Evolutionary conservation across 1,140 invertebrate genomes (phyloP), one percentile per base, ranked within the genome.

Genomic region (Argopecten irradians): DNA sequence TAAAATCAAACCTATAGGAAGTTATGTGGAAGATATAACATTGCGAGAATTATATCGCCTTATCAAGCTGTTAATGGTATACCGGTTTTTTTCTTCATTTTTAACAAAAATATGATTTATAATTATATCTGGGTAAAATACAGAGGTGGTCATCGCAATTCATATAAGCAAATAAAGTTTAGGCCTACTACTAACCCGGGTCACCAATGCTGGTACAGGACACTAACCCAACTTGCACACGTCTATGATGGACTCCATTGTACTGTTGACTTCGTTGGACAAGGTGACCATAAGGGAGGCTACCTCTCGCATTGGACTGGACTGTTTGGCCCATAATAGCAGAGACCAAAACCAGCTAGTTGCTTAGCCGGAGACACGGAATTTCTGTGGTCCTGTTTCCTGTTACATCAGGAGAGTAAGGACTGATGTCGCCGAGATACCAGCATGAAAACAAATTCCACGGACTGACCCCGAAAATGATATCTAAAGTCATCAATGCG

Each of bases 181-280:
- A 32, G 16, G 22, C 14, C 16, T 71, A 82, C 32, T 34, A 34
- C 89, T 71, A 71, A 89, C 89, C 85, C 43, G n/a, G 43, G 34
- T 55, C 19, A 33, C 86, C 33, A 16, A 87, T n/a, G 83, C 28
- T 85, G 33, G 8, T 32, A 7, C 22, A 89, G 11, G 71, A n/a
- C n/a, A n/a, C n/a, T n/a, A n/a, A n/a, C n/a, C n/a, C n/a, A 35
- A n/a, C 84, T 83, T 39, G 33, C 82, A 85, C 28, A 90, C 86
- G 19, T 85, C 71, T 34, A 71, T 19, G 3, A 90, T 82, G n/a
- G 28, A 86, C 71, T n/a, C 16, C 46, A 33, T 55, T 90, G 86
- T 19, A 90, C 86, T 82, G 89, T 90, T 34, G 86, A 90, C 34
- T n/a, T n/a, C n/a, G n/a, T 85, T 87, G 1, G 89, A 85, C 82